Evolutionary conservation across 2,888 invertebrate genomes (phyloP), one percentile per base, ranked within the genome.

Genomic region (Malthinus flaveolus): DNA sequence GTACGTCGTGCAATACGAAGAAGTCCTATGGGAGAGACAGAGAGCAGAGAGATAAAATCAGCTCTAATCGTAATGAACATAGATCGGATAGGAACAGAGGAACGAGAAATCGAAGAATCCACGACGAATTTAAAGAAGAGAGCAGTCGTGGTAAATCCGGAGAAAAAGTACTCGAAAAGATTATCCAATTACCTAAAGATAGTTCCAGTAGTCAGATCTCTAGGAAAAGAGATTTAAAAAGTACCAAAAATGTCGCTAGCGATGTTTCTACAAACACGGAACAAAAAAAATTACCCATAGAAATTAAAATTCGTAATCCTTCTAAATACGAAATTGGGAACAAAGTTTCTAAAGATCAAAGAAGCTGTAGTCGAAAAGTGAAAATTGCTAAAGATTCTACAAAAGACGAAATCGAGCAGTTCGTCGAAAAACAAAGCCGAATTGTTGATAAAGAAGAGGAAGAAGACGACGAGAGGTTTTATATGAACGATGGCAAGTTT

Each of bases 281-380:
- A 23, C 42, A 33, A 2, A 59, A 59, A 12, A 64, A 62, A 33
- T 49, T 51, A 8, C 63, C 65, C 0, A 58, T 77, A 36, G 77
- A 78, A 62, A 77, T 77, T 12, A 77, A 75, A 62, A 76, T 77
- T 9, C 71, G 75, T 50, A 76, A 77, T 67, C 76, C 76, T 0
- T 65, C 73, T 0, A 77, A 78, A 54, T 77, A 77, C 50, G 71
- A 70, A 63, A 23, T 23, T 23, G 23, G 23, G 23, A 23, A 23
- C 23, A 42, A 35, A 1, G 53, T 56, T 5, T 35, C 7, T 32
- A 49, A 32, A 4, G 47, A 42, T n/a, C 39, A 51, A 9, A 37
- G 33, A 35, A 37, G 15, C 15, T 11, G 6, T 32, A 9, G 53
- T 15, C 63, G 71, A 49, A 70, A 68, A 36, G 68, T 71, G 6